phyloP scores from a whole-genome alignment of 2,888 invertebrate species.

The Hermaeophaga mercurialis region DNA sequence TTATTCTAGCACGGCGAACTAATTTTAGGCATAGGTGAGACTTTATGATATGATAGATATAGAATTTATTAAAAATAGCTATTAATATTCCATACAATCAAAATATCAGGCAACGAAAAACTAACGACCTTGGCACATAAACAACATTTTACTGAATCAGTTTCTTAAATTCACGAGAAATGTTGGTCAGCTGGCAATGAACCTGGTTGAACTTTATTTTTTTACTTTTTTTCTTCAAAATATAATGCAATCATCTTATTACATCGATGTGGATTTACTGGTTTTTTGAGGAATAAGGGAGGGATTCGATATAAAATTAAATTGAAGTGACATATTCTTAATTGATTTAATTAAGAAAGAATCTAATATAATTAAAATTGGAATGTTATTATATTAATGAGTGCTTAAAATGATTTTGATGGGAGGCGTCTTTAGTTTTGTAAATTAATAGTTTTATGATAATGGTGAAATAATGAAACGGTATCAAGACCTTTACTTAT shows the following conservation, averaged over 20 bases:
- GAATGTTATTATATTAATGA: too few relatives aligned
- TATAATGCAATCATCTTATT: not conserved
- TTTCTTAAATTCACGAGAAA: slow-evolving; percentile 13
- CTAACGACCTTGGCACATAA: slow-evolving; percentile 21
- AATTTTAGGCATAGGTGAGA: slow-evolving; percentile 2
- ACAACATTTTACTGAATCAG: slow-evolving; percentile 22
- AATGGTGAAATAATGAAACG: too few relatives aligned
- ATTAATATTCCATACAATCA: not conserved
- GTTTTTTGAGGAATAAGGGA: not conserved
- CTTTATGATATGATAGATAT: not conserved
- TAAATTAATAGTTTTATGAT: too few relatives aligned
- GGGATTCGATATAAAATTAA: not conserved
- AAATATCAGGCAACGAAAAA: not conserved
- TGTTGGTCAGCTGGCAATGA: slow-evolving; percentile 30
- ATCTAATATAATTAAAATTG: too few relatives aligned
- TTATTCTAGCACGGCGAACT: too few relatives aligned
- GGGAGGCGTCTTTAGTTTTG: too few relatives aligned
- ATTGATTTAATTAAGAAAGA: too few relatives aligned
- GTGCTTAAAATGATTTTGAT: too few relatives aligned
- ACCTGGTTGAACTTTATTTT: slow-evolving; percentile 26
- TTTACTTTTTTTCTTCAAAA: slow-evolving; percentile 10
- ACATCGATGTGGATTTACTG: not conserved
- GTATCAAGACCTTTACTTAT: too few relatives aligned
- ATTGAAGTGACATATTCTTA: too few relatives aligned
- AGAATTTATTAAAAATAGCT: slow-evolving; percentile 1